phyloP scores from a whole-genome alignment of 2,888 invertebrate species.

The Metellina segmentata region DNA sequence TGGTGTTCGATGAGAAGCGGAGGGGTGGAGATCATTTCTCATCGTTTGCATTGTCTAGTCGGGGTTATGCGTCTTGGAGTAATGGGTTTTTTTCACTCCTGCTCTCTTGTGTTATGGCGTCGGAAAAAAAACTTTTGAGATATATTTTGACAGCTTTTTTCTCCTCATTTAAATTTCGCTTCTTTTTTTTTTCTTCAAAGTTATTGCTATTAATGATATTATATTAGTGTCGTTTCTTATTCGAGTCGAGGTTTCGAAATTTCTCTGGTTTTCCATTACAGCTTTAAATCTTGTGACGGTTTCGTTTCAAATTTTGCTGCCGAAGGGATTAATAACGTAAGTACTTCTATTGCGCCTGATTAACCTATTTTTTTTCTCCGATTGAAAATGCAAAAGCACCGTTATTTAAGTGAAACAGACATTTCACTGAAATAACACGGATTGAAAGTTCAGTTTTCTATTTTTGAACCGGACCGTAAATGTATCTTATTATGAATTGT shows the following conservation, averaged over 20 bases:
- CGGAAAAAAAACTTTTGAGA: background rate
- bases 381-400: too few relatives aligned
- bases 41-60: conserved; percentile 65
- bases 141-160: background rate
- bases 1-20: background rate
- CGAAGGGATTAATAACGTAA: too few relatives aligned
- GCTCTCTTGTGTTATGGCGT: too few relatives aligned
- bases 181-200: background rate
- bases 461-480: too few relatives aligned
- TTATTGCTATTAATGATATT: background rate
- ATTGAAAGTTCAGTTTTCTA: too few relatives aligned
- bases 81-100: conserved; percentile 15
- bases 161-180: background rate
- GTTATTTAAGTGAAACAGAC: too few relatives aligned
- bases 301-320: too few relatives aligned
- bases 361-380: too few relatives aligned
- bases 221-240: background rate
- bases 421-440: too few relatives aligned
- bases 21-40: conserved; percentile 68
- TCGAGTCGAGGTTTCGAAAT: background rate
- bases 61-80: conserved; percentile 20
- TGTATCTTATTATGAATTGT: too few relatives aligned
- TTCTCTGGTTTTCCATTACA: background rate
- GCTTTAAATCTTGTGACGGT: background rate
- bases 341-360: too few relatives aligned